Percentiles rank a stretch among this genome's conserved stretches.
Conservation (phyloP, 2,888 invertebrate genomes). For the Hermodice carunculata region DNA sequence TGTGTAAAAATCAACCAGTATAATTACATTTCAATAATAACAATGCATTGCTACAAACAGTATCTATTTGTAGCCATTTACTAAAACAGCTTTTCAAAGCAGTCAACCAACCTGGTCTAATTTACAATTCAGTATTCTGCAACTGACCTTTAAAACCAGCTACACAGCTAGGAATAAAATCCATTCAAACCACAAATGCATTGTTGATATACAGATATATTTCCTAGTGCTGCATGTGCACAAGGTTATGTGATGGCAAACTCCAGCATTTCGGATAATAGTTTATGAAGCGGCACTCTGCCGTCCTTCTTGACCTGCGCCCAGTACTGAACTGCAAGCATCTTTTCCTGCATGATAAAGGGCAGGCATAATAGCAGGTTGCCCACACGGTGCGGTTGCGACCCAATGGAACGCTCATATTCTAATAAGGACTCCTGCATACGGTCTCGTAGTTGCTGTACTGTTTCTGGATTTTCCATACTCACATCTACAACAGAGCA, state of each 20-base stretch:
- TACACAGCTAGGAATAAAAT: no score
- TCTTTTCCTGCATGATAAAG: constrained; percentile 89
- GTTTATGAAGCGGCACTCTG: constrained; percentile 93
- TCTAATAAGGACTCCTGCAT: constrained; percentile 90
- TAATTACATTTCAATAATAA: no score
- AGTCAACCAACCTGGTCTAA: no score
- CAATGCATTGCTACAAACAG: no score
- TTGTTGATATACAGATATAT: no score
- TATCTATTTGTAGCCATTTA: no score
- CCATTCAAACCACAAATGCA: no score
- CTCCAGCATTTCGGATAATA: constrained; percentile 97
- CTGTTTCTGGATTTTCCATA: constrained; percentile 87
- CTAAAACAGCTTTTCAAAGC: no score
- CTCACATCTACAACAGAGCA: constrained; percentile 80
- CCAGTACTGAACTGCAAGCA: constrained; percentile 92
- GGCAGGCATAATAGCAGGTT: constrained; percentile 90
- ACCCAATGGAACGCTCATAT: constrained; percentile 77
- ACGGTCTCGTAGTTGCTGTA: constrained; percentile 89
- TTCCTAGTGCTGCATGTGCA: no score
- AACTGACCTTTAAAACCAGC: no score
- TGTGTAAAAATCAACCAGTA: no score
- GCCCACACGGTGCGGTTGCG: constrained; percentile 81
- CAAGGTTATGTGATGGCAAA: constrained; percentile 29
- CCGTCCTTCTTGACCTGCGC: constrained; percentile 87
- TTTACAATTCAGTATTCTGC: no score